phyloP scores from a whole-genome alignment of 2,113 vertebrate genomes.

The Nematolebias whitei region DNA sequence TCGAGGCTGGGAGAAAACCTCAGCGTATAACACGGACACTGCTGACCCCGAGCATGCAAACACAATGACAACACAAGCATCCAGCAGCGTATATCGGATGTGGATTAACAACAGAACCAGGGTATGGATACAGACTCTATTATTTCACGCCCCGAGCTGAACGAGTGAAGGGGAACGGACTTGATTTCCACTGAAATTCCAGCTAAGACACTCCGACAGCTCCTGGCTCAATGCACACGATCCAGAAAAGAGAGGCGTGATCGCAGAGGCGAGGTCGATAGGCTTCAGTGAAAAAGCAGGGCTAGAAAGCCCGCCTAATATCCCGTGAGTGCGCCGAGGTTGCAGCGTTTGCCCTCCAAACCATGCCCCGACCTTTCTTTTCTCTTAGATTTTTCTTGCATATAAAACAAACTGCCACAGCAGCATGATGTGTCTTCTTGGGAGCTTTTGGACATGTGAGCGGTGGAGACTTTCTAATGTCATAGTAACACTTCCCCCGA shows the following conservation, averaged over 20 bases:
- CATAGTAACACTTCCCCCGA: slow-evolving; percentile 57
- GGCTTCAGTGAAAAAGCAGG: slow-evolving; percentile 61
- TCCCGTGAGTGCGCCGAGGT: slow-evolving; percentile 65
- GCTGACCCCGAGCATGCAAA: slow-evolving; percentile 46
- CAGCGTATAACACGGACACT: slow-evolving; percentile 46
- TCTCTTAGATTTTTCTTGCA: slow-evolving; percentile 27
- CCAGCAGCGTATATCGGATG: slow-evolving; percentile 34
- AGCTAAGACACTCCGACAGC: slow-evolving; percentile 65
- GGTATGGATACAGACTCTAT: slow-evolving; percentile 55
- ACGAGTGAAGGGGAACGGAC: slow-evolving; percentile 66
- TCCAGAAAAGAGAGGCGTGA: slow-evolving; percentile 52
- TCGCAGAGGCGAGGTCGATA: slow-evolving; percentile 61
- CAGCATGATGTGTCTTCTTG: slow-evolving; percentile 13
- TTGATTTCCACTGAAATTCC: slow-evolving; percentile 65
- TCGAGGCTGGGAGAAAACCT: slow-evolving; percentile 44
- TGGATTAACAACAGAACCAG: slow-evolving; percentile 39
- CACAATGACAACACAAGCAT: slow-evolving; percentile 47
- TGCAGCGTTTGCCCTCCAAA: slow-evolving; percentile 43
- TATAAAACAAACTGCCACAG: slow-evolving; percentile 8
- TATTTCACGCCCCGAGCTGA: slow-evolving; percentile 65
- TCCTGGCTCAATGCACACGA: slow-evolving; percentile 51
- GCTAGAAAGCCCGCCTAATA: slow-evolving; percentile 63
- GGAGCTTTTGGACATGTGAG: slow-evolving; percentile 37
- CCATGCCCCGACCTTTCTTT: slow-evolving; percentile 15
- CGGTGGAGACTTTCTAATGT: slow-evolving; percentile 47